Evolutionary conservation across 2,888 invertebrate genomes (phyloP), one percentile per base, ranked within the genome.

Genomic region (Melanchra persicariae): DNA sequence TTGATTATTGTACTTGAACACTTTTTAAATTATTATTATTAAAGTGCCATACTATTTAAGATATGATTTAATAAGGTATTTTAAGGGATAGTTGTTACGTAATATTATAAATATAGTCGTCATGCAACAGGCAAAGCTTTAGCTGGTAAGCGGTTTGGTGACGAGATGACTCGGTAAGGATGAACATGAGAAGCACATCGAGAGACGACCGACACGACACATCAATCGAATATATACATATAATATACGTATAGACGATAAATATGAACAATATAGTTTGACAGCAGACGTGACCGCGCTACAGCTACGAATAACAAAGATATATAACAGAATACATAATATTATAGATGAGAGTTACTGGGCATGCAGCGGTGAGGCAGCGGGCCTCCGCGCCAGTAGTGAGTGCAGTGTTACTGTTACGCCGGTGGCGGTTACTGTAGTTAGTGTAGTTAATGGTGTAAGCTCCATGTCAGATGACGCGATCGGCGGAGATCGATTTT

Each of bases 381-480:
- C 70, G 79, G 73, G 63, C 74, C 73, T 73, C 79, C 77, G 77
- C 78, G 85, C 87, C 85, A 78, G 85, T 59, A 89, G 90, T 92
- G 89, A 92, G 91, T 93, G 90, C 90, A 89, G 93, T 93, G 91
- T 93, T 92, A 91, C 88, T 90, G 93, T 91, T 90, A 90, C 91
- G 91, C 89, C 90, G 85, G 82, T 87, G 87, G 86, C 86, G 85
- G 94, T 94, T 94, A 94, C 90, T 91, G 91, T 93, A 91, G 95
- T 95, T 96, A 96, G 95, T 94, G 95, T 95, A 94, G 94, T 95
- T 96, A 95, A 94, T 94, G 90, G 92, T 95, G 95, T 95, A 94
- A 95, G 95, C 95, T 93, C 92, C 93, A 92, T 92, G 91, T 93
- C 88, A 89, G 92, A 93, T 92, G 93, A 93, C 92, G 92, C 89